Evolutionary conservation across 2,888 invertebrate genomes (phyloP).

Genomic region (Platypus cylindrus): DNA sequence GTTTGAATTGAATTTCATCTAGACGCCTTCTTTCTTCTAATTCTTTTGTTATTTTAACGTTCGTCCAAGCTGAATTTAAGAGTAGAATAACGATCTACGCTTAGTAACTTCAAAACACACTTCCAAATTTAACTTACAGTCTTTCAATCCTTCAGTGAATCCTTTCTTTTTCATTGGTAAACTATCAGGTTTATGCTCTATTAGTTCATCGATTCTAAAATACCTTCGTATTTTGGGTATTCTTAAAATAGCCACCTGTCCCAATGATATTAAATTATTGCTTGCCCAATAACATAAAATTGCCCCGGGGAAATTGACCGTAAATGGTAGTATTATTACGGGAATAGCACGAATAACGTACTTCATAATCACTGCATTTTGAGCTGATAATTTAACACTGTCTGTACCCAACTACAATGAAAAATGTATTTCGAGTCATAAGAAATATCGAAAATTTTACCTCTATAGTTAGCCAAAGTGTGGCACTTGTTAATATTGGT

Average conservation of each 20-base stretch:
- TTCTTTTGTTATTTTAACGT: constrained; percentile 65
- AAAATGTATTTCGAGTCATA: neutral
- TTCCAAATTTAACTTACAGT: no score
- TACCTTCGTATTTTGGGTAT: constrained; percentile 59
- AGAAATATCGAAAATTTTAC: constrained; percentile 26
- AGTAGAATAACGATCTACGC: no score
- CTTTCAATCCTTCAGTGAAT: constrained; percentile 65
- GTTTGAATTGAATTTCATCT: constrained; percentile 67
- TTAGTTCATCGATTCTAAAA: constrained; percentile 59
- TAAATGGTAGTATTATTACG: constrained; percentile 69
- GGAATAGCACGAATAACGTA: constrained; percentile 67
- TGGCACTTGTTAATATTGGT: constrained; percentile 73
- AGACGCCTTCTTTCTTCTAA: constrained; percentile 62
- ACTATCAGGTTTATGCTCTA: constrained; percentile 43
- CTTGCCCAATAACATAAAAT: constrained; percentile 85
- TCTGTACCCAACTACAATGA: constrained; percentile 58
- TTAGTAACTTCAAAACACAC: constrained; percentile 1
- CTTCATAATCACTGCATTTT: constrained; percentile 58
- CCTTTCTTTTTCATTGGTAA: constrained; percentile 61
- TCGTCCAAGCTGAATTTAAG: constrained; percentile 55
- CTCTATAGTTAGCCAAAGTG: constrained; percentile 72
- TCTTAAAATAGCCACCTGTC: constrained; percentile 66
- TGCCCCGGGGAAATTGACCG: constrained; percentile 76
- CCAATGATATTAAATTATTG: constrained; percentile 72
- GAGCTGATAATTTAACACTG: constrained; percentile 48